Evolutionary conservation across 2,797 vertebrate species (phyloP).

Genomic region (Xenentodon cancila): DNA sequence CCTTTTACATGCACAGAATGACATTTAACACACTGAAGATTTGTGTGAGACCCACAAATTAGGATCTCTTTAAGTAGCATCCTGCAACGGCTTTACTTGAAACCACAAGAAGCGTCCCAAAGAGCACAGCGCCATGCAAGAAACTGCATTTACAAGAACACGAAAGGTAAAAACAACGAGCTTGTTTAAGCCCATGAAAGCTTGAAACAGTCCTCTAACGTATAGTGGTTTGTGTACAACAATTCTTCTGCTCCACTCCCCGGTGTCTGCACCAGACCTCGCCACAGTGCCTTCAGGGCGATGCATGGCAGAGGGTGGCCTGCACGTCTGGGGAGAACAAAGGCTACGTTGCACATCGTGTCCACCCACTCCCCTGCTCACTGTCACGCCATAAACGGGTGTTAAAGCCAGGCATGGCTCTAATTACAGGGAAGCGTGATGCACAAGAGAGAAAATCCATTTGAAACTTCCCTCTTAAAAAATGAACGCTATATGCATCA

Average conservation of each 20-base stretch:
- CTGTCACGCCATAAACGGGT: conserved; percentile 71
- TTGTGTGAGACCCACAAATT: too few species aligned
- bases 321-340: conserved; percentile 75
- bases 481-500: conserved; percentile 15
- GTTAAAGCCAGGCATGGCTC: conserved; percentile 74
- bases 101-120: conserved; percentile 10
- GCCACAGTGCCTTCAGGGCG: conserved; percentile 43
- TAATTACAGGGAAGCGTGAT: conserved; percentile 75
- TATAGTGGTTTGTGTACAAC: conserved; percentile 23
- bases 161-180: conserved; percentile 2
- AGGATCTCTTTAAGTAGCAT: neutral
- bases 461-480: conserved; percentile 27
- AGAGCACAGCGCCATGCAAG: conserved; percentile 6
- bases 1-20: neutral
- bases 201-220: conserved; percentile 27
- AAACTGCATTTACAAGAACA: conserved; percentile 6
- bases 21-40: neutral
- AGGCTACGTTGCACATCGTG: conserved; percentile 64
- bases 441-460: conserved; percentile 32
- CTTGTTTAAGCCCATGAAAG: conserved; percentile 2
- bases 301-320: conserved; percentile 65
- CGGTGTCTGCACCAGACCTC: conserved; percentile 54
- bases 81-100: neutral
- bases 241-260: conserved; percentile 38
- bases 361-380: conserved; percentile 46